Evolutionary conservation across 92 coral and sea anemone genomes (phyloP).

Genomic region (Actinernus sp.): DNA sequence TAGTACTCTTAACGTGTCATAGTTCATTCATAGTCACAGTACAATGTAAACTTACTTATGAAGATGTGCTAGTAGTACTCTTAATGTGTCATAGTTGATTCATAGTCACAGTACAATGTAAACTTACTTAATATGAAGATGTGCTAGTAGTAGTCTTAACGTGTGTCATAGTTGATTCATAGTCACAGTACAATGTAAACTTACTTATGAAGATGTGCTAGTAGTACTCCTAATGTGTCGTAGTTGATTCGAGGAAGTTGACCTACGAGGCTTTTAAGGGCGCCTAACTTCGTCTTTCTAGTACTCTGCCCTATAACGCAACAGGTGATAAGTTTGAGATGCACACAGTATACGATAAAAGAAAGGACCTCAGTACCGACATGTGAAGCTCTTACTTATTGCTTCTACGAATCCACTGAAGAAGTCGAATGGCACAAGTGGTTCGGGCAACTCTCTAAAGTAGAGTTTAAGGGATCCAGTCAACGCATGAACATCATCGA

Average conservation of each 20-base stretch:
- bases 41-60: no score
- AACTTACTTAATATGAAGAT: no score
- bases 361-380: neutral
- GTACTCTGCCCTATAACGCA: slow-evolving; percentile 91
- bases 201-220: slow-evolving; percentile 86
- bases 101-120: no score
- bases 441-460: slow-evolving; percentile 98
- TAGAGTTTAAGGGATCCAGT: slow-evolving; percentile 95
- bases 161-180: no score
- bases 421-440: slow-evolving; percentile 91
- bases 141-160: no score
- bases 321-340: no score
- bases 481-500: slow-evolving; percentile 94
- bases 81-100: no score
- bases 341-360: neutral
- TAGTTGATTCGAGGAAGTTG: slow-evolving; percentile 89
- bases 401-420: slow-evolving; percentile 92
- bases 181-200: no score
- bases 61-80: no score
- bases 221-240: slow-evolving; percentile 76
- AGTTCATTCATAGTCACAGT: no score
- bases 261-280: slow-evolving; percentile 68
- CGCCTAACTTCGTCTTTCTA: slow-evolving; percentile 65
- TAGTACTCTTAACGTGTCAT: no score
- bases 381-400: slow-evolving; percentile 80